Base-by-base conservation (phyloP, 2,797 vertebrate species). In the Mastacembelus armatus region DNA sequence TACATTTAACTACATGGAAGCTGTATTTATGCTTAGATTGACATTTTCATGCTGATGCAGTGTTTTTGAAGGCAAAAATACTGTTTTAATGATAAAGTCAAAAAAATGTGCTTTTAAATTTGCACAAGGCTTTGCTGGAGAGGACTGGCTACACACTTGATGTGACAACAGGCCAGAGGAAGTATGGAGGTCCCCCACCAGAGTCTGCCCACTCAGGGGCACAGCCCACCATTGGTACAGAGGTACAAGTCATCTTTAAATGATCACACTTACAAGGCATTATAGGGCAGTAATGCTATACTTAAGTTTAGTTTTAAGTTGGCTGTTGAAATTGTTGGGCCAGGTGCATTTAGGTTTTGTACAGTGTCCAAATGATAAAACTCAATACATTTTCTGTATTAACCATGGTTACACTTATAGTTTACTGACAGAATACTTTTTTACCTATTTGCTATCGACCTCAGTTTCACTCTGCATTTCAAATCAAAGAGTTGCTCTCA, bases 161-260 rank as follows among this genome's bases (percentile, higher is more conserved):
- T 93, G 98, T 99, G 85, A 99, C 98, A 85, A 99, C 98, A 85
- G 98, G 98, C 81, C 98, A 99, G 91, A 95, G 98, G 80, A 99
- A 99, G 82, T 99, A 99, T 75, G 98, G 98, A 47, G 98, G 98
- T 71, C 98, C 98, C 44, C 98, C 98, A 63, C 98, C 98, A 86
- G 96, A 96, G 81, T 94, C 95, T 39, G 92, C 98, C 65, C 96
- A 98, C 91, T 95, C 96, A 51, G 98, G 97, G 81, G 88, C 93
- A 8, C 98, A 99, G 70, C 98, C 98, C 77, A 96, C 96, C 88
- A 93, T 98, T 63, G 98, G 98, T 90, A 99, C 98, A 90, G 98
- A 99, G 96, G 98, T 99, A 93, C 7, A 21, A 11, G 2, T 22
- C 3, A 5, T 5, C 3, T 15, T 2, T 7, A 9, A 29, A 26